These are phyloP conservation scores for Sminthurides bifidus DNA, from an alignment of 1,140 invertebrate species.

Conservation along the genomic window DNA sequence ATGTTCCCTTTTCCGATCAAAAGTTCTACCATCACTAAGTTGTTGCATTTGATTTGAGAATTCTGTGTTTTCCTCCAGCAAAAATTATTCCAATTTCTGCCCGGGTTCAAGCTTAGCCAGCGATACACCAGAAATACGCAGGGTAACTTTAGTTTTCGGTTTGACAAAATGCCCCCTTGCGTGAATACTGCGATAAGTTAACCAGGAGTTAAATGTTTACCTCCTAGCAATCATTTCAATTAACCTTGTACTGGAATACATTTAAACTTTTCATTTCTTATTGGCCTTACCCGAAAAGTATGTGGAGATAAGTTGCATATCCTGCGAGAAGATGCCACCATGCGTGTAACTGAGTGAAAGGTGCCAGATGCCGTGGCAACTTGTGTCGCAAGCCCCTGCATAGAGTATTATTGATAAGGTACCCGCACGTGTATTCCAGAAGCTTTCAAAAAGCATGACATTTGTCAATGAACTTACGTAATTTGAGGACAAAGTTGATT, in stretches of 20 bases:
- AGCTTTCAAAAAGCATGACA: background rate
- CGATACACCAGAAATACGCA: conserved; percentile 23
- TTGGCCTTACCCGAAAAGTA: conserved; percentile 33
- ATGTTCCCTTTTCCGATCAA: too few species aligned
- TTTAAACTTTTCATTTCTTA: too few species aligned
- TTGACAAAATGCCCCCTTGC: conserved; percentile 26
- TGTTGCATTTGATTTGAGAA: too few species aligned
- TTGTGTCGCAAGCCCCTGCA: conserved; percentile 15
- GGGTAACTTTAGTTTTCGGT: conserved; percentile 18
- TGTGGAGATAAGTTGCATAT: conserved; percentile 33
- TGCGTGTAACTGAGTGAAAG: conserved; percentile 35
- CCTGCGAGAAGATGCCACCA: conserved; percentile 36
- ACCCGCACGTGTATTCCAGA: background rate
- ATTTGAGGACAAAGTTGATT: conserved; percentile 37
- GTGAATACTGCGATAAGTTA: conserved; percentile 22
- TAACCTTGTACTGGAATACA: too few species aligned
- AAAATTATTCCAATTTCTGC: too few species aligned
- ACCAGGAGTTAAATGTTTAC: conserved; percentile 4
- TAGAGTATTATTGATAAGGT: background rate
- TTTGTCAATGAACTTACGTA: conserved; percentile 30
- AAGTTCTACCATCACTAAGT: too few species aligned
- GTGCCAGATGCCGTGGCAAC: conserved; percentile 22
- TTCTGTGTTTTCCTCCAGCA: too few species aligned
- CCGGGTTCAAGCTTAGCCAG: conserved; percentile 4
- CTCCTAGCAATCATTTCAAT: too few species aligned